Base-by-base conservation (phyloP, 2,113 vertebrate genomes). In the Bufo gargarizans region DNA sequence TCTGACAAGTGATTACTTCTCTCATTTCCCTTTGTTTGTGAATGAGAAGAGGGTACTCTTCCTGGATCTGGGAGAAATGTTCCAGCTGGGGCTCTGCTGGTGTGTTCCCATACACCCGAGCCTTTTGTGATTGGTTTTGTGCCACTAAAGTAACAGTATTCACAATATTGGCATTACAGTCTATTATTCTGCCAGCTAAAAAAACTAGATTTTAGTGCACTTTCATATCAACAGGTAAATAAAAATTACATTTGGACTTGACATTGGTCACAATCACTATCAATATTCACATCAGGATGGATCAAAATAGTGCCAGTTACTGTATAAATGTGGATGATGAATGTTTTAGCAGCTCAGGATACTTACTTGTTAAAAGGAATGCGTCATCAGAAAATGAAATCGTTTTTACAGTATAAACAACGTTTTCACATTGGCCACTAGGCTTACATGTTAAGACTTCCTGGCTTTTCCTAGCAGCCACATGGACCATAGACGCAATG, bases 1-100 rank as follows among this genome's bases (percentile, higher is more conserved):
- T 81, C 58, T 61, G 58, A 61, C 79, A 61, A 79, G 12, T 19
- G 56, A 81, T 45, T 81, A 81, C 79, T 81, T 81, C 79, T 81
- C 79, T 61, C 6, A 45, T 81, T 81, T 81, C 79, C 58, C 33
- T 81, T 45, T 81, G 78, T 61, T 81, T 81, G 56, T 61, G 56
- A 81, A 81, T 33, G 58, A 81, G 58, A 61, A 47, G 79, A 81
- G 79, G 79, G 79, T 61, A 20, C 79, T 81, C 79, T 61, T 80
- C 78, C 79, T 61, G 58, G 49, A 80, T 81, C 56, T 63, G 33
- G 11, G 43, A 45, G 79, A 81, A 81, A 59, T 33, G 63, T 81
- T 61, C 20, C 79, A 61, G 79, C 56, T 61, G 79, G 45, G 56
- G 20, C 17, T 61, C 14, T 47, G 53, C 43, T 22, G 59, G 53